phyloP scores from a whole-genome alignment of 1,140 invertebrate genomes.

The Brachionus rubens region DNA sequence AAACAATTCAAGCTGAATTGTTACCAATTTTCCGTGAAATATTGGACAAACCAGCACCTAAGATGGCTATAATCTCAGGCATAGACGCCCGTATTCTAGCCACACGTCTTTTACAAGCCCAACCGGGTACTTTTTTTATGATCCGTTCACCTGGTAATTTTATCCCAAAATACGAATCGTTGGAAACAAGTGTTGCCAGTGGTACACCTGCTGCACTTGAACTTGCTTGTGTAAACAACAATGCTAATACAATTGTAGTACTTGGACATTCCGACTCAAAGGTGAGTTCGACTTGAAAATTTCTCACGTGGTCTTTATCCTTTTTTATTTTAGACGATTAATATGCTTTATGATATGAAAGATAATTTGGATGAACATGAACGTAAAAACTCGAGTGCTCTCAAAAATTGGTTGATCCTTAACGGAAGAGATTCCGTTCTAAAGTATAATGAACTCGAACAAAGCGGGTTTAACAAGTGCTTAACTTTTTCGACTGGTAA shows the following conservation, averaged over 20 bases:
- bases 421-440: conserved; percentile 76
- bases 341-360: conserved; percentile 77
- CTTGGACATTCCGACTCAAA: conserved; percentile 96
- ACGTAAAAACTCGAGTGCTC: conserved; percentile 69
- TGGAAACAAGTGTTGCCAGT: conserved; percentile 60
- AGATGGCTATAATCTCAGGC: conserved; percentile 91
- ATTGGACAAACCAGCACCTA: conserved; percentile 66
- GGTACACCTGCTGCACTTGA: conserved; percentile 91
- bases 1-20: not conserved
- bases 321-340: conserved; percentile 74
- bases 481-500: conserved; percentile 77
- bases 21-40: conserved; percentile 35
- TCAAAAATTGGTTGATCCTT: conserved; percentile 83
- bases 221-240: conserved; percentile 85
- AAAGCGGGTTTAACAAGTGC: conserved; percentile 66
- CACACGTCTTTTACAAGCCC: conserved; percentile 86
- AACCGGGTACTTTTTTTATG: conserved; percentile 94
- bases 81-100: conserved; percentile 95
- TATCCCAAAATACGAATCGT: conserved; percentile 51
- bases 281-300: conserved; percentile 54
- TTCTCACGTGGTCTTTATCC: not conserved
- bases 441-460: conserved; percentile 74
- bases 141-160: conserved; percentile 80
- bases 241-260: conserved; percentile 86
- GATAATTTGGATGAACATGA: conserved; percentile 64